Evolutionary conservation across 1,140 invertebrate species (phyloP).

Genomic region (Pseudomyrmex concolor): DNA sequence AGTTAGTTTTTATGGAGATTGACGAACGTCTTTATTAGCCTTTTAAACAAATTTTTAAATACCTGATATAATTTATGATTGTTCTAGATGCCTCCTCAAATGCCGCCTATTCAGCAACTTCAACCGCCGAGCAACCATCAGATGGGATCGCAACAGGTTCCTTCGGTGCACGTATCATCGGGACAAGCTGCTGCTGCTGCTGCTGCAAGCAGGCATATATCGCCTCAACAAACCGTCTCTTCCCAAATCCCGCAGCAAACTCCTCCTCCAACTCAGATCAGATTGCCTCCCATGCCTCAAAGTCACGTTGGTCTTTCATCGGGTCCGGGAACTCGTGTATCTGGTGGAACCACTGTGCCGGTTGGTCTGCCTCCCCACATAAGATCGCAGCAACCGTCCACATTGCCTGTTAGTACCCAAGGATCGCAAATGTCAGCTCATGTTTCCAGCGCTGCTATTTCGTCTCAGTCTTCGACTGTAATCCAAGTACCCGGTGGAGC

Average conservation of each 20-base stretch:
- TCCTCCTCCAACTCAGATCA: conserved; percentile 64
- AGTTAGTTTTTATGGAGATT: conserved; percentile 27
- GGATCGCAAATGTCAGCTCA: conserved; percentile 57
- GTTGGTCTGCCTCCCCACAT: conserved; percentile 66
- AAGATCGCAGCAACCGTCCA: conserved; percentile 59
- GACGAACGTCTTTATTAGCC: not conserved
- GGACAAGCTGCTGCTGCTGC: conserved; percentile 44
- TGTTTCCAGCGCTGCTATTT: conserved; percentile 58
- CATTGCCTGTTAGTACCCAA: conserved; percentile 58
- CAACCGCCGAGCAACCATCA: conserved; percentile 68
- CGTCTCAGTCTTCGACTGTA: conserved; percentile 55
- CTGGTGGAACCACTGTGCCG: conserved; percentile 24
- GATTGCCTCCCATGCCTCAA: conserved; percentile 52
- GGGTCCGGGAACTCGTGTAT: conserved; percentile 45
- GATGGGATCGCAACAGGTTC: conserved; percentile 68
- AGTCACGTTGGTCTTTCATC: conserved; percentile 59
- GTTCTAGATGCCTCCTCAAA: conserved; percentile 67
- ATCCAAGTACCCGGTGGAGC: conserved; percentile 60
- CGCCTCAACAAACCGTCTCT: conserved; percentile 53
- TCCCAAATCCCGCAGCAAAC: conserved; percentile 60
- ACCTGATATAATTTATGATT: conserved; percentile 1
- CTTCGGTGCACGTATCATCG: conserved; percentile 60
- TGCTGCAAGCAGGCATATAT: conserved; percentile 56
- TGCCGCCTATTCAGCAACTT: conserved; percentile 72
- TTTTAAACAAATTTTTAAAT: not conserved